Evolutionary conservation across 1,140 invertebrate genomes (phyloP).

Genomic region (Drosophila pandora): DNA sequence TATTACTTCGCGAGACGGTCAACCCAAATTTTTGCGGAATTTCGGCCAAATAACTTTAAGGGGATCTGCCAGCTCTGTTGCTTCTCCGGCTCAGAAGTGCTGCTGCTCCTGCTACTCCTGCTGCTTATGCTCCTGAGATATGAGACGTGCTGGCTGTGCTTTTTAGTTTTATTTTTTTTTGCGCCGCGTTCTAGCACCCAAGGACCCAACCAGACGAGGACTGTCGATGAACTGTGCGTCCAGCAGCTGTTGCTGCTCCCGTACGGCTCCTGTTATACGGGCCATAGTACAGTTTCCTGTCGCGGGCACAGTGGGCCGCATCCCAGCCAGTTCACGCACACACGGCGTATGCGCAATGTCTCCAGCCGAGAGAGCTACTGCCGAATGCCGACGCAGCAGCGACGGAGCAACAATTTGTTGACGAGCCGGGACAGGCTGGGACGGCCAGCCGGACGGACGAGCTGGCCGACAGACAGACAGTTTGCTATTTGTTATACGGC

Average conservation of each 20-base stretch:
- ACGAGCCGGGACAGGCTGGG: slow-evolving; percentile 39
- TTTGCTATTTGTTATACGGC: slow-evolving; percentile 1
- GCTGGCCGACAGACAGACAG: slow-evolving; percentile 28
- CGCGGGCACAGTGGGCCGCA: slow-evolving; percentile 58
- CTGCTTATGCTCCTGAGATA: slow-evolving; percentile 21
- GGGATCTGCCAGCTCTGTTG: slow-evolving; percentile 18
- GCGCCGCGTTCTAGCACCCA: slow-evolving; percentile 46
- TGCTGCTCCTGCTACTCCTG: slow-evolving; percentile 26
- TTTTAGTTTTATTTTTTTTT: slow-evolving; percentile 4
- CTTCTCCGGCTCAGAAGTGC: slow-evolving; percentile 15
- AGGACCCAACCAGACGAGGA: slow-evolving; percentile 68
- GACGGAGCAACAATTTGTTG: slow-evolving; percentile 76
- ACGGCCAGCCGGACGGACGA: slow-evolving; percentile 4
- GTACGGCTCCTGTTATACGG: slow-evolving; percentile 60
- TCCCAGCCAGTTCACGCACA: slow-evolving; percentile 39
- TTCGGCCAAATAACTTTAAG: slow-evolving; percentile 12
- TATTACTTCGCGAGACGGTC: slow-evolving; percentile 26
- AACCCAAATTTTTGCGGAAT: slow-evolving; percentile 6
- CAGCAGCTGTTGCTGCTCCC: slow-evolving; percentile 61
- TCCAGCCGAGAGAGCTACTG: slow-evolving; percentile 4
- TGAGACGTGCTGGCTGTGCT: slow-evolving; percentile 26
- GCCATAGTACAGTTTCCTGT: slow-evolving; percentile 47
- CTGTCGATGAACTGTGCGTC: slow-evolving; percentile 76
- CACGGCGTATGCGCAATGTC: slow-evolving; percentile 73
- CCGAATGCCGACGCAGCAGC: slow-evolving; percentile 62